Evolutionary conservation across 2,113 vertebrate genomes (phyloP).

Genomic region (Pachycephala philippinensis): DNA sequence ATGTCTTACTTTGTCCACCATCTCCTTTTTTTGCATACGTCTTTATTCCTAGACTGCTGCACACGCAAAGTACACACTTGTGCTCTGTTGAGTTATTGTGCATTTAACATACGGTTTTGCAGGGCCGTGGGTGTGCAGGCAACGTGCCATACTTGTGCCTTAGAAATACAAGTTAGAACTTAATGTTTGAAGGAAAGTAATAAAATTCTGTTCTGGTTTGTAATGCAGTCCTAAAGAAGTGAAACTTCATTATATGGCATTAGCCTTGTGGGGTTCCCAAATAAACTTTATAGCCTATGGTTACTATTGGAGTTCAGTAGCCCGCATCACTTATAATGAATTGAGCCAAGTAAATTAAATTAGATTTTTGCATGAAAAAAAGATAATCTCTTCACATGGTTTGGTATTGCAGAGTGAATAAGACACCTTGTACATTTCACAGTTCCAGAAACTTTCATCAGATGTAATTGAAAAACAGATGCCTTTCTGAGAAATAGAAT

Average conservation of each 20-base stretch:
- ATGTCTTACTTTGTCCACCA: neutral
- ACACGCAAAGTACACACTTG: neutral
- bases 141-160: neutral
- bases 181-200: neutral
- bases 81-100: neutral
- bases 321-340: neutral
- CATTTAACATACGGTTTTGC: neutral
- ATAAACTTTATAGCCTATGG: neutral
- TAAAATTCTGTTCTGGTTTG: neutral
- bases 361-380: slow-evolving; percentile 58
- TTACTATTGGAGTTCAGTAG: neutral
- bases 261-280: neutral
- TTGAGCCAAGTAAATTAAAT: slow-evolving; percentile 49
- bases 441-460: slow-evolving; percentile 35
- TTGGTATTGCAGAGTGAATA: neutral
- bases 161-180: neutral
- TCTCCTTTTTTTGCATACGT: neutral
- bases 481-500: slow-evolving; percentile 60
- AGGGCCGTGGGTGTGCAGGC: neutral
- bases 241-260: neutral
- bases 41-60: neutral
- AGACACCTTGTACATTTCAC: slow-evolving; percentile 14
- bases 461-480: slow-evolving; percentile 40
- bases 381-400: neutral
- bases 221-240: neutral